These are phyloP conservation scores for Osmerus eperlanus DNA, from an alignment of 2,113 vertebrate genomes.

Conservation along the genomic window DNA sequence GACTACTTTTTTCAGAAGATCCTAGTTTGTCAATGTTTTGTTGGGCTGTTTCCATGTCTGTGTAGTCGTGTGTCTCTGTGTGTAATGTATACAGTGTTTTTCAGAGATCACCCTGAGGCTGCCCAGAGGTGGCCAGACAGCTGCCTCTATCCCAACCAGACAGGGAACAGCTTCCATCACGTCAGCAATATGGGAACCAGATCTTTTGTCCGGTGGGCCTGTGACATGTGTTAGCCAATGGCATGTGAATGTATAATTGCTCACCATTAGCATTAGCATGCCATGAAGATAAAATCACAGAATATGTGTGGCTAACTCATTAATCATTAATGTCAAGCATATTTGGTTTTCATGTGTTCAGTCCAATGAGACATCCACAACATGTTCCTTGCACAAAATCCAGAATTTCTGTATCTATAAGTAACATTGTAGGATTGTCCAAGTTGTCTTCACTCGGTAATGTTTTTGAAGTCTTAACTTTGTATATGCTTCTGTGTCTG, in stretches of 20 bases:
- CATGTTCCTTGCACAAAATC: neutral
- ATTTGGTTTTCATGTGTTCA: too few species aligned
- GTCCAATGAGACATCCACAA: neutral
- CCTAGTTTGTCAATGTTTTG: neutral
- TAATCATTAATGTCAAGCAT: too few species aligned
- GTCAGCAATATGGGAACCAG: slow-evolving; percentile 76
- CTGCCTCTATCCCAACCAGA: slow-evolving; percentile 70
- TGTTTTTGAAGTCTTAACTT: slow-evolving; percentile 19
- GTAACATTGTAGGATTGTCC: neutral
- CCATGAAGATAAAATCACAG: neutral
- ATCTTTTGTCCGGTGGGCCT: slow-evolving; percentile 69
- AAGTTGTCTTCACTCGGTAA: slow-evolving; percentile 15
- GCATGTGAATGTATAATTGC: slow-evolving; percentile 66
- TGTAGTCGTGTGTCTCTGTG: slow-evolving; percentile 1
- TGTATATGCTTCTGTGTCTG: slow-evolving; percentile 26
- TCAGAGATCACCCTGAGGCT: slow-evolving; percentile 58
- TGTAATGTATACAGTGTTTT: slow-evolving; percentile 30
- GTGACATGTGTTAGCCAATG: slow-evolving; percentile 69
- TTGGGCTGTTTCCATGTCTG: neutral
- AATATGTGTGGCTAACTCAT: too few species aligned
- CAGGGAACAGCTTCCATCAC: slow-evolving; percentile 78
- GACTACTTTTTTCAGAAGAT: slow-evolving; percentile 24
- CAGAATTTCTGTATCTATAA: neutral
- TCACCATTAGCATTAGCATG: slow-evolving; percentile 43
- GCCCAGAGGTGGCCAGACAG: slow-evolving; percentile 71